Base-by-base conservation (phyloP, 2,888 invertebrate species). In the Clivina fossor region DNA sequence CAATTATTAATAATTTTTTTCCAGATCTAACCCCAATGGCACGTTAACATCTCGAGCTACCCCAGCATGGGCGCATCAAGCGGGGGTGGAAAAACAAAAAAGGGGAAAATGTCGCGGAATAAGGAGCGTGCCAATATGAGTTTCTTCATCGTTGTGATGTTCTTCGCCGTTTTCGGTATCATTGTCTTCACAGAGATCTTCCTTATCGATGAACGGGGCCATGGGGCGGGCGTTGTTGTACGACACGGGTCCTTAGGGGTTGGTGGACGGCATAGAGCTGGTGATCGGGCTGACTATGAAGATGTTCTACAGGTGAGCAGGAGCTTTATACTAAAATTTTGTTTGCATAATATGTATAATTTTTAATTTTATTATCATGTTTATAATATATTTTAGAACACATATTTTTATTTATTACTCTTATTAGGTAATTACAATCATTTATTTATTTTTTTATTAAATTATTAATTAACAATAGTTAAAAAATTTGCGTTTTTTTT, bases 71-170 rank as follows among this genome's bases (percentile, higher is more conserved):
- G 44, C 18, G 37, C 53, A 16, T 22, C 53, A n/a, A 53, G 53
- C 28, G 43, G 24, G 4, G 47, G 47, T 19, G 54, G 54, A 3
- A 46, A 46, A 26, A 26, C 22, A 16, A 55, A 47, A 24, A 55
- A 55, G 16, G 20, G 7, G 18, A 55, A 55, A 30, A 58, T 60
- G 35, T 70, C 69, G 56, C 80, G 78, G 71, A 83, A 77, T 73
- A 82, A 86, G 67, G 90, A 91, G 73, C 82, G 91, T 64, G 90
- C 90, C 64, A 88, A 89, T 72, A 86, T 91, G 82, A 91, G 90
- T 69, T 92, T 93, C 76, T 85, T 92, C 75, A 87, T 93, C 72
- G 91, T 93, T 61, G 83, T 93, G 64, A 90, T 91, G 79, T 93
- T 93, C 75, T 91, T 93, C 74, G 88, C 87, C 33, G 86, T 93